Conservation (phyloP, 2,113 vertebrate species). For the Pangasianodon hypophthalmus region DNA sequence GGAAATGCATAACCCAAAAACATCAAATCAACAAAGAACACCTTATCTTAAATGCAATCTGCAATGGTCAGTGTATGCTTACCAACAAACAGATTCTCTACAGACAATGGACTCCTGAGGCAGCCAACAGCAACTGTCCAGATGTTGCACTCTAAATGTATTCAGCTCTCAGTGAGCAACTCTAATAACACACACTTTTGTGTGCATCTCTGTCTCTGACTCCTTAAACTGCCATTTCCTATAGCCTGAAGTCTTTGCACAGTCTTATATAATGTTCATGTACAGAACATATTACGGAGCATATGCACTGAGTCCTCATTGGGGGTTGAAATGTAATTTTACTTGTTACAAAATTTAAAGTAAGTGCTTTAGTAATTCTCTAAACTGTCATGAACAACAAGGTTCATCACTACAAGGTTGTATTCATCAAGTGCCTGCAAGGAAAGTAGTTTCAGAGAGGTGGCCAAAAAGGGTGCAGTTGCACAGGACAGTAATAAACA, state of each 20-base stretch:
- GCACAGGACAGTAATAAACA: constrained; percentile 25
- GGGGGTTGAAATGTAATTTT: not conserved
- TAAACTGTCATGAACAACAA: constrained; percentile 5
- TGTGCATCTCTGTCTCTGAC: not conserved
- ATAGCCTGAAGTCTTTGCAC: not conserved
- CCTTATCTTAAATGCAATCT: not conserved
- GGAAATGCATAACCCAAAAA: not conserved
- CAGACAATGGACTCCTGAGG: not conserved
- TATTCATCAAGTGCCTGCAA: constrained; percentile 58
- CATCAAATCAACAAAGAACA: not conserved
- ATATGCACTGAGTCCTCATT: not conserved
- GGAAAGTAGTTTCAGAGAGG: constrained; percentile 21
- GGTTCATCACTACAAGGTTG: constrained; percentile 43
- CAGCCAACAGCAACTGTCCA: not conserved
- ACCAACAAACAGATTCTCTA: not conserved
- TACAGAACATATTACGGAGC: not conserved
- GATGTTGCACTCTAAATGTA: not conserved
- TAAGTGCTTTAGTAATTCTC: constrained; percentile 20
- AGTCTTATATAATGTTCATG: not conserved
- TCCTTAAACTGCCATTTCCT: not conserved
- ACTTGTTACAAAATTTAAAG: not conserved
- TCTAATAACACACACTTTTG: not conserved
- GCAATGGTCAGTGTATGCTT: not conserved
- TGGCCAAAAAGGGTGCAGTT: constrained; percentile 35
- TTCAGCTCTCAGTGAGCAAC: not conserved